phyloP scores from a whole-genome alignment of 2,113 vertebrate genomes.

The pig (Sus scrofa) region DNA sequence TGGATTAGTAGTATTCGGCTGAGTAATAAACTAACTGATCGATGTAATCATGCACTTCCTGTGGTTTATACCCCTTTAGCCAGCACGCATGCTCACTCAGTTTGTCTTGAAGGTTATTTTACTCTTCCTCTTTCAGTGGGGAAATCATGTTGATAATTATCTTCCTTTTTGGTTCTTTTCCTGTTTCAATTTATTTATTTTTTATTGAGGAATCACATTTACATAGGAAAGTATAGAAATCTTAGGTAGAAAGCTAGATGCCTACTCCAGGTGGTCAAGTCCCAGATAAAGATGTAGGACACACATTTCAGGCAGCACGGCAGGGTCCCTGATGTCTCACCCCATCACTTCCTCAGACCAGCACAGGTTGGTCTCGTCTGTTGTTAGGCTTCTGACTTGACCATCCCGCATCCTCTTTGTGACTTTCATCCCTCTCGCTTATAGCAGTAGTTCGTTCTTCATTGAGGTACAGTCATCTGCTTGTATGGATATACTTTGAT shows the following conservation, averaged over 20 bases:
- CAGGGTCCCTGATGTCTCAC: neutral
- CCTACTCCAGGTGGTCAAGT: neutral
- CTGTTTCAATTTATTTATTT: neutral
- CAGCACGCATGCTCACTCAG: neutral
- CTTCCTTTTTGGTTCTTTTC: slow-evolving; percentile 1
- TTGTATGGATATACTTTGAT: neutral
- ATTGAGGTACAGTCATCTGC: neutral
- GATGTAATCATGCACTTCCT: neutral
- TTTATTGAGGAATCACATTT: neutral
- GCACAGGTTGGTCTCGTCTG: neutral
- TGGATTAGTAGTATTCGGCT: neutral
- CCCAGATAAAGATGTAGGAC: neutral
- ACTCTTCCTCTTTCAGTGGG: neutral
- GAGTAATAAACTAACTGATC: neutral
- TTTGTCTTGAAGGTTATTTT: slow-evolving; percentile 31
- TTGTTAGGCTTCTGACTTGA: neutral
- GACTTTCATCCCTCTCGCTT: neutral
- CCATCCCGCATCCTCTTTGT: neutral
- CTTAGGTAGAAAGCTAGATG: neutral
- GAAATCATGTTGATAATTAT: slow-evolving; percentile 6
- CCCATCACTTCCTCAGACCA: neutral
- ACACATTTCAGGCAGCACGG: neutral
- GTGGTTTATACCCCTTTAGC: neutral
- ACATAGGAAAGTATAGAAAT: neutral
- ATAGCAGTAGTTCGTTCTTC: neutral